phyloP scores from a whole-genome alignment of 1,140 invertebrate species.

The Drosophila melanica region DNA sequence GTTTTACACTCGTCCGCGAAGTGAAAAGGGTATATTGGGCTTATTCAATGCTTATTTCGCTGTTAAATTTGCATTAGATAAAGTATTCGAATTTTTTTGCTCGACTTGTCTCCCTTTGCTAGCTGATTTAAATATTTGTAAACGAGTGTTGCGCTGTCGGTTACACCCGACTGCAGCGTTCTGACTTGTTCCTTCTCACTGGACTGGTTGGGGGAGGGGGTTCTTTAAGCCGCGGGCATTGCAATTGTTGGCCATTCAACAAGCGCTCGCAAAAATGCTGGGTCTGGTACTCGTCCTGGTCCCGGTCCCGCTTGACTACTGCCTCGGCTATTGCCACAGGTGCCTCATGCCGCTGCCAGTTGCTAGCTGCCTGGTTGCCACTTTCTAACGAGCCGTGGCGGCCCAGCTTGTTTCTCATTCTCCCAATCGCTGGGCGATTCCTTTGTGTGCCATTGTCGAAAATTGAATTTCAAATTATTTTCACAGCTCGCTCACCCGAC shows the following conservation, averaged over 20 bases:
- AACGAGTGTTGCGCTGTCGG: no score
- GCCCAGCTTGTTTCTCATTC: conserved; percentile 7
- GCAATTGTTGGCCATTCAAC: conserved; percentile 77
- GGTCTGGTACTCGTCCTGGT: background rate
- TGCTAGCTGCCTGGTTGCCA: conserved; percentile 34
- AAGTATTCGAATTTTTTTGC: no score
- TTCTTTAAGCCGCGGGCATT: conserved; percentile 46
- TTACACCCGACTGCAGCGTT: no score
- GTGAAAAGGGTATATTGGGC: no score
- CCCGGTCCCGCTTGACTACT: background rate
- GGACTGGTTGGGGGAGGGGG: no score
- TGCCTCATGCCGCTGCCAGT: conserved; percentile 17
- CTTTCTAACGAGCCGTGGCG: conserved; percentile 46
- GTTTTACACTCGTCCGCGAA: background rate
- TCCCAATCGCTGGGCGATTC: conserved; percentile 62
- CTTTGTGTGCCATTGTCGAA: conserved; percentile 83
- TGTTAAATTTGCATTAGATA: no score
- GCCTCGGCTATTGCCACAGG: conserved; percentile 31
- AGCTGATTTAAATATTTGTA: no score
- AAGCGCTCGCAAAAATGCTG: conserved; percentile 49
- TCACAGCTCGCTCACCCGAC: conserved; percentile 70
- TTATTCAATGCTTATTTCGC: background rate
- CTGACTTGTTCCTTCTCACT: no score
- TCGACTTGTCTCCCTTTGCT: no score
- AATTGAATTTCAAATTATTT: conserved; percentile 83